phyloP scores from a whole-genome alignment of 2,888 invertebrate genomes.

The Cantharis nigra region DNA sequence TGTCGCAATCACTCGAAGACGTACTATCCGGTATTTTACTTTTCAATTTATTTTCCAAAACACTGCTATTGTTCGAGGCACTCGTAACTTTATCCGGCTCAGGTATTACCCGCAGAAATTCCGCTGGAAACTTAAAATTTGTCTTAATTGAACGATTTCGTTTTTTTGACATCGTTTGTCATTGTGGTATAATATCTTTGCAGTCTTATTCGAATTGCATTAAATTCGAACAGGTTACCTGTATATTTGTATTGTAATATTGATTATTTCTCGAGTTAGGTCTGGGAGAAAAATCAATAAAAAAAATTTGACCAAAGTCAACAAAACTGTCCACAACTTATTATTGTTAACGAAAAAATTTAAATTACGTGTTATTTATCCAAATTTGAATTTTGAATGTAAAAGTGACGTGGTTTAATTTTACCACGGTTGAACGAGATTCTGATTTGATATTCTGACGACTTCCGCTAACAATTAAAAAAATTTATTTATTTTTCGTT shows the following conservation, averaged over 20 bases:
- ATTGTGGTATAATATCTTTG: not conserved
- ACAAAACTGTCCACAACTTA: no score
- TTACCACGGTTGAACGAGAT: not conserved
- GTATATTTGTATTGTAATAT: not conserved
- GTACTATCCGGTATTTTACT: not conserved
- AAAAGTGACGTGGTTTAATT: not conserved
- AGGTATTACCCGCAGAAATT: constrained; percentile 14
- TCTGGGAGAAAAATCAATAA: constrained; percentile 5
- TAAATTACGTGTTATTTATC: not conserved
- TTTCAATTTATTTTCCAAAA: not conserved
- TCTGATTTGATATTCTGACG: not conserved
- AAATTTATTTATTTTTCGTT: not conserved
- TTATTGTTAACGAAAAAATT: not conserved
- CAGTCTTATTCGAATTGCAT: not conserved
- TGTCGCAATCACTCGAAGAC: constrained; percentile 4
- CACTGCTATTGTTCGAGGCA: not conserved
- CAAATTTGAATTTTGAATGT: not conserved
- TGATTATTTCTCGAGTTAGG: not conserved
- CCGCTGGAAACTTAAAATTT: constrained; percentile 28
- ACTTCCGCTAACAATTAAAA: not conserved
- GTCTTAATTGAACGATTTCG: constrained; percentile 35
- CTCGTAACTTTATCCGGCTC: constrained; percentile 10
- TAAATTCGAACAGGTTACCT: not conserved
- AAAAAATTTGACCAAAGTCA: not conserved
- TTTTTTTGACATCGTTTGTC: constrained; percentile 15